Base-by-base conservation (phyloP, 2,797 vertebrate species). In the Gymnopithys bicolor region DNA sequence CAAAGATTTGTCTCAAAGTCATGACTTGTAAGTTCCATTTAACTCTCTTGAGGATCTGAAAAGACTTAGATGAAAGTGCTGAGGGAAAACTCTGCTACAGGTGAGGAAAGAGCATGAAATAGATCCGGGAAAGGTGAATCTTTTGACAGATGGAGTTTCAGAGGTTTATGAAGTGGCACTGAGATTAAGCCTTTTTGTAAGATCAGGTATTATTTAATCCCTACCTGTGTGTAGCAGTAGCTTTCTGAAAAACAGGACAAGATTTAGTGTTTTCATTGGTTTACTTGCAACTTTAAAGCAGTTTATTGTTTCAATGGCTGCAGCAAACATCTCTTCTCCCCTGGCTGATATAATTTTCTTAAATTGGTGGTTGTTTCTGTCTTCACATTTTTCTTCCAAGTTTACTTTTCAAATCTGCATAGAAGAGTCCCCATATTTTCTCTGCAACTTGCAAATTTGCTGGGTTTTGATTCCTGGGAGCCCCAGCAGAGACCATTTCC, bases 341-440 rank as follows among this genome's bases (percentile, higher is more conserved):
- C 56, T 59, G 70, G 51, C 43, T 94, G 88, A 45, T 82, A n/a
- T 7, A 79, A 79, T 84, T 91, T 41, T 52, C 64, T 53, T 63
- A 60, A 95, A 93, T 89, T 77, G 45, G 67, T 71, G 30, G 7
- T 76, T 86, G 41, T 5, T 88, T 88, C 69, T 60, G 46, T 45
- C 74, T 89, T 91, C 73, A 24, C 10, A 71, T 59, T 94, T 94
- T 95, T 77, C 43, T 89, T 93, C 70, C 79, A 69, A 48, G 28
- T 80, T 96, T 79, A 13, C 45, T 45, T 94, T 95, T 94, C 83
- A 41, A 60, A 55, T 27, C 35, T 75, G 32, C 6, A 5, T 85
- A 73, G 88, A 52, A 95, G 87, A 96, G 78, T 86, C 83, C 67
- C n/a, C n/a, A 25, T 83, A 67, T 93, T 95, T 97, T 69, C 59